Evolutionary conservation across 2,888 invertebrate genomes (phyloP), one percentile per base, ranked within the genome.

Genomic region (Perithous albicinctus): DNA sequence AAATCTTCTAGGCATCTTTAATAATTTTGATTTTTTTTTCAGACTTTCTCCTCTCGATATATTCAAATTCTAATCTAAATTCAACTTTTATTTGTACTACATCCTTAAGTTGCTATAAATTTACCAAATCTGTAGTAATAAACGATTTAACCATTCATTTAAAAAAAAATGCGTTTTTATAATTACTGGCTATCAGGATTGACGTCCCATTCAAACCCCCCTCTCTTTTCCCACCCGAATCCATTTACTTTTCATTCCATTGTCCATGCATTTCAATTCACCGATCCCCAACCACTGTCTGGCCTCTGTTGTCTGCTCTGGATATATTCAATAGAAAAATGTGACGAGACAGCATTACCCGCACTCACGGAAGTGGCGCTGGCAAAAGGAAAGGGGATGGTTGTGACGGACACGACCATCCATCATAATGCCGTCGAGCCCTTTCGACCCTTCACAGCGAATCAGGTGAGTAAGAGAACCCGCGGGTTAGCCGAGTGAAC

Each of bases 351-450:
- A 66, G 70, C 61, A 72, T 78, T 56, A 78, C 61, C 61, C 56
- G 61, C 63, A 43, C 54, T 66, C 56, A 26, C 63, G 51, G 61
- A 70, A 70, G 77, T 61, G 70, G 35, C 32, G 70, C 59, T 38
- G n/a, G 76, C 46, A 48, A 66, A 48, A 32, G 46, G 64, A 12
- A 41, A 43, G 46, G 41, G 41, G 41, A 43, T 78, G 70, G 78
- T 69, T 54, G 79, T 77, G 70, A 66, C 66, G 67, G 76, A 82
- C 76, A 76, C 72, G 63, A 64, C 78, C 79, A 84, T 84, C 84
- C 74, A 84, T 84, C 84, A 82, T 82, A 82, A 82, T 78, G 76
- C 64, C 29, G 8, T 63, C 35, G 75, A 78, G 83, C 79, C 76
- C 79, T 79, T 78, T 84, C 82, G 76, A 72, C 78, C 82, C 78